A percentile compares a stretch with the other conserved stretches of the same genome.
These are phyloP conservation scores for Pogonophryne albipinna DNA, from an alignment of 2,797 vertebrate species.

Conservation along the genomic window DNA sequence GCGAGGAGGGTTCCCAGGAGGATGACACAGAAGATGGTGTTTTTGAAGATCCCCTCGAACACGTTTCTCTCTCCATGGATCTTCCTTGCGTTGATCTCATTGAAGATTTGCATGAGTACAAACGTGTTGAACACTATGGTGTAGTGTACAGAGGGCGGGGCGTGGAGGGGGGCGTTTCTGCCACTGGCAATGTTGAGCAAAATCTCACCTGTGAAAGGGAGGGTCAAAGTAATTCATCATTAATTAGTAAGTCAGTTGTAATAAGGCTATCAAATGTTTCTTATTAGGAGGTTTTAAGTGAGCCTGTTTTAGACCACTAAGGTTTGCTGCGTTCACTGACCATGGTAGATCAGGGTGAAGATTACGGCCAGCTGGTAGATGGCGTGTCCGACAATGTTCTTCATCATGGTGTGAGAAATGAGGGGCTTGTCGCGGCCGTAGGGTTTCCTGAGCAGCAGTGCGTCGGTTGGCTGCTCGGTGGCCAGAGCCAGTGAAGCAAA, in stretches of 20 bases:
- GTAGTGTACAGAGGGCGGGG: conserved; percentile 95
- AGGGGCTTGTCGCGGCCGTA: conserved; percentile 97
- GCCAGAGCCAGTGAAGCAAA: conserved; percentile 95
- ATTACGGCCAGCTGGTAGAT: conserved; percentile 94
- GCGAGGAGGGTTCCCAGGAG: conserved; percentile 91
- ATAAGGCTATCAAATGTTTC: too few species aligned
- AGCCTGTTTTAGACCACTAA: neutral
- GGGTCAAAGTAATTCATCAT: too few species aligned
- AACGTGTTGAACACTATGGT: conserved; percentile 99
- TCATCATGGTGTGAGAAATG: conserved; percentile 98
- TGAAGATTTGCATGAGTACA: conserved; percentile 99
- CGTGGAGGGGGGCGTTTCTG: conserved; percentile 92
- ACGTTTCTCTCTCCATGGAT: conserved; percentile 98
- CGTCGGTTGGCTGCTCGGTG: conserved; percentile 94
- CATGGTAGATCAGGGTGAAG: conserved; percentile 94
- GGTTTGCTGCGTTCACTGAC: conserved; percentile 81
- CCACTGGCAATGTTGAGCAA: conserved; percentile 95
- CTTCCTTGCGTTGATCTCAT: conserved; percentile 96
- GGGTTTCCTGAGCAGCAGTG: conserved; percentile 92
- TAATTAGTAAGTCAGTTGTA: too few species aligned
- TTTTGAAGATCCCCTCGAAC: conserved; percentile 95
- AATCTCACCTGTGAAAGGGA: conserved; percentile 86
- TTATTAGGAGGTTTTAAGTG: too few species aligned
- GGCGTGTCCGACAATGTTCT: conserved; percentile 96
- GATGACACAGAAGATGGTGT: conserved; percentile 96